Conservation (phyloP, 2,113 vertebrate genomes). For the Lamprotornis superbus region DNA sequence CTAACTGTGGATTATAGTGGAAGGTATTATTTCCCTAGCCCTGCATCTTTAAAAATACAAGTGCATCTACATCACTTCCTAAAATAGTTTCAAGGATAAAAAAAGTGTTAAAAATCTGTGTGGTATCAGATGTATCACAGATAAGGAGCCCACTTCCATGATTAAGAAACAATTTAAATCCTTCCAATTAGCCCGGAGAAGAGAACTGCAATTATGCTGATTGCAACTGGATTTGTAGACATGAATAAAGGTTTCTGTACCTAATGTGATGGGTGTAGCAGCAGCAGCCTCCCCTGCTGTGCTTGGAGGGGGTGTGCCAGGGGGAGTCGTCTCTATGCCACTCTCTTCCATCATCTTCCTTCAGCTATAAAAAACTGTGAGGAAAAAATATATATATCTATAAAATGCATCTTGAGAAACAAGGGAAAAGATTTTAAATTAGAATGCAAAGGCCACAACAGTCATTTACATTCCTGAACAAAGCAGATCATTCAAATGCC, state of each 20-base stretch:
- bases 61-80: not conserved
- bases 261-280: conserved; percentile 62
- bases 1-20: not conserved
- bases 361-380: conserved; percentile 29
- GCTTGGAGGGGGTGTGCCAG: conserved; percentile 80
- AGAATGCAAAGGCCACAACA: not conserved
- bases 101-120: not conserved
- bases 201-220: not conserved
- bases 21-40: not conserved
- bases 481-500: not conserved
- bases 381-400: not conserved
- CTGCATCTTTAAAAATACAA: not conserved
- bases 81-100: not conserved
- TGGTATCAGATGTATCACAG: not conserved
- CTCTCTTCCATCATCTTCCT: conserved; percentile 98
- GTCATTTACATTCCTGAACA: not conserved
- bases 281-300: not conserved
- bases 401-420: not conserved
- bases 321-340: conserved; percentile 91
- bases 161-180: not conserved
- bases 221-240: not conserved
- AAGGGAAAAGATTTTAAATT: not conserved
- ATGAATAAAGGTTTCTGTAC: conserved; percentile 49
- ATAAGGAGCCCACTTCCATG: not conserved
- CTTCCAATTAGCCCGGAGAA: not conserved